Evolutionary conservation across 2,797 vertebrate species (phyloP).

Genomic region (Fundulus diaphanus): DNA sequence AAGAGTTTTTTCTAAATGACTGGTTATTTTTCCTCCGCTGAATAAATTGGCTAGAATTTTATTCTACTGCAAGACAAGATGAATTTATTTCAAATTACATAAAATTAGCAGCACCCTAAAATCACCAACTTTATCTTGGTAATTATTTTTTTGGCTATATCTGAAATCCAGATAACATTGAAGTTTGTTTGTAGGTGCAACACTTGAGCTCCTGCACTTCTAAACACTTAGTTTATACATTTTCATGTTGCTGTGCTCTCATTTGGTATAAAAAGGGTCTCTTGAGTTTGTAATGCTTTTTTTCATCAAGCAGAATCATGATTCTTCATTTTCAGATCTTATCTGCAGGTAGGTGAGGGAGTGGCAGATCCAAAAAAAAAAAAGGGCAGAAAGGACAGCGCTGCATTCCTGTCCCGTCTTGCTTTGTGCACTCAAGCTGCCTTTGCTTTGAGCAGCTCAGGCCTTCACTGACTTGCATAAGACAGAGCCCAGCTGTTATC

Average conservation of each 20-base stretch:
- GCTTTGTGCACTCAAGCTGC: constrained; percentile 45
- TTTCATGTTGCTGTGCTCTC: not conserved
- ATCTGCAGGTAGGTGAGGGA: constrained; percentile 50
- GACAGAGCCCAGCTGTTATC: constrained; percentile 19
- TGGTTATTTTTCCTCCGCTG: not conserved
- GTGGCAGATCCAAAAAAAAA: constrained; percentile 50
- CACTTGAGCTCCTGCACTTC: not conserved
- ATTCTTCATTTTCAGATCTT: constrained; percentile 23
- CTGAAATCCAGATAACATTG: not conserved
- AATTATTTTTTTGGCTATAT: not conserved
- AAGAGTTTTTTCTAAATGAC: not conserved
- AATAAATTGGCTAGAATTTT: not conserved
- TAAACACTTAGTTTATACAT: not conserved
- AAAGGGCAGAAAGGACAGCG: constrained; percentile 49
- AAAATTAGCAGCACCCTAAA: not conserved
- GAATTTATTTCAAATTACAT: not conserved
- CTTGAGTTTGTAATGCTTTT: not conserved
- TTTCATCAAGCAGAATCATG: constrained; percentile 1
- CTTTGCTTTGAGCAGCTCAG: constrained; percentile 35
- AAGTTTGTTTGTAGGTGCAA: not conserved
- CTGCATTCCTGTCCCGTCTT: constrained; percentile 74
- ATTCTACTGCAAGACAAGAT: not conserved
- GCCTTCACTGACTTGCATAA: constrained; percentile 17
- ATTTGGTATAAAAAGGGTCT: not conserved
- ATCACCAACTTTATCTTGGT: not conserved